Conservation (phyloP, 1,140 invertebrate genomes). For the Thalassaphorura encarpata region DNA sequence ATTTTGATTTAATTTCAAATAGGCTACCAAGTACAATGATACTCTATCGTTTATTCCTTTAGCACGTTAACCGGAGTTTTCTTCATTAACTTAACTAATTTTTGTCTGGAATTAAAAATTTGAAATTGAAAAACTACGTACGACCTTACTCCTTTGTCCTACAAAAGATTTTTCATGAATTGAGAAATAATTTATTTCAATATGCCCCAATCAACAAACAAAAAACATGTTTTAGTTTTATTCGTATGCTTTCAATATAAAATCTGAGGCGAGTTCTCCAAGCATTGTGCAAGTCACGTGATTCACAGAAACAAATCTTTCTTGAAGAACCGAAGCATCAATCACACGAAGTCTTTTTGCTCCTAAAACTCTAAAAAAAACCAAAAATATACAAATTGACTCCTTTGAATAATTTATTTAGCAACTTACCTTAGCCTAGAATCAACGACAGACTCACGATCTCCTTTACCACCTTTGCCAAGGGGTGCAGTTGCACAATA, state of each 20-base stretch:
- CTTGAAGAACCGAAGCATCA: constrained; percentile 26
- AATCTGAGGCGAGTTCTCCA: constrained; percentile 19
- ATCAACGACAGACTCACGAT: constrained; percentile 5
- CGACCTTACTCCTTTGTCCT: too few relatives aligned
- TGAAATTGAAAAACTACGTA: too few relatives aligned
- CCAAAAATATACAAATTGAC: neutral
- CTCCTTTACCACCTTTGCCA: constrained; percentile 10
- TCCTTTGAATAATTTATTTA: neutral
- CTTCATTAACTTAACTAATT: too few relatives aligned
- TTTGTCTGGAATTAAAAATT: too few relatives aligned
- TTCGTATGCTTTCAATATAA: constrained; percentile 21
- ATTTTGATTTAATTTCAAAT: too few relatives aligned
- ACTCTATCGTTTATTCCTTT: too few relatives aligned
- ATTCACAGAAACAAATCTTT: constrained; percentile 22
- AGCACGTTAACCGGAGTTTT: too few relatives aligned
- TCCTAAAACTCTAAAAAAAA: constrained; percentile 21
- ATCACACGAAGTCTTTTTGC: constrained; percentile 22
- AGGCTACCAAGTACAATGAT: too few relatives aligned
- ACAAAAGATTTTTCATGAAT: too few relatives aligned
- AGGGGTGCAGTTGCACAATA: constrained; percentile 14
- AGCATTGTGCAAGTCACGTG: constrained; percentile 22
- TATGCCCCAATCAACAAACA: too few relatives aligned
- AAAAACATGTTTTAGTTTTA: too few relatives aligned
- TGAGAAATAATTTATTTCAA: too few relatives aligned
- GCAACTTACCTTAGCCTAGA: neutral